Base-by-base conservation (phyloP, 2,888 invertebrate genomes). In the Augiades crinisus region DNA sequence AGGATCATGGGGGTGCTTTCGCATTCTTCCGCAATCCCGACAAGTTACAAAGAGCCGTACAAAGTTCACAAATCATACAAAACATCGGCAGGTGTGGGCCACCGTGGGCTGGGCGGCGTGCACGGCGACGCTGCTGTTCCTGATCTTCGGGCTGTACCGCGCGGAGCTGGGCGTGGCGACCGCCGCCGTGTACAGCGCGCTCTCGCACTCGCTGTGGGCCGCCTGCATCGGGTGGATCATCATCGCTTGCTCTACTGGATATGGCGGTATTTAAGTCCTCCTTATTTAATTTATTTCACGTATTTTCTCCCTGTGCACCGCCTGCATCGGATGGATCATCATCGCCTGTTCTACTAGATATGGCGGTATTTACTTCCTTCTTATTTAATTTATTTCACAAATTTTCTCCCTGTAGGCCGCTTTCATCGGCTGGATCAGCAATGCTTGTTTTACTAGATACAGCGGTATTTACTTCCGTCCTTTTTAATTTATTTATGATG, bases 201-300 rank as follows among this genome's bases (percentile, higher is more conserved):
- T 96, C 8, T 95, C 95, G 53, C 96, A 96, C 78, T 94, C 95
- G 43, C 93, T 95, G 21, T 96, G 96, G 96, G 95, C 95, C 0
- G 80, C 94, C 22, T 93, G 94, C 34, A 81, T 96, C 13, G 93
- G 95, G 0, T 96, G 96, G 96, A 93, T 96, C 67, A 95, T 96
- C 50, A 86, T 96, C 43, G 96, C 96, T 4, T 96, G 96, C 72
- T 94, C 95, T 17, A 95, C 95, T 1, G 96, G 96, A 41, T 92
- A 96, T 69, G 96, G 96, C 80, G 96, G 96, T 92, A n/a, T n/a
- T 72, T 57, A 62, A 13, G n/a, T 14, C 16, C 5, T 31, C 13
- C n/a, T 2, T 12, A 1, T 10, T 13, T n/a, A 1, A 14, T 10
- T 12, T 3, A 7, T 31, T 22, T 2, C 19, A 8, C 37, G 6